These are phyloP conservation scores for Priocnemis perturbator DNA, from an alignment of 2,888 invertebrate genomes.

Conservation along the genomic window DNA sequence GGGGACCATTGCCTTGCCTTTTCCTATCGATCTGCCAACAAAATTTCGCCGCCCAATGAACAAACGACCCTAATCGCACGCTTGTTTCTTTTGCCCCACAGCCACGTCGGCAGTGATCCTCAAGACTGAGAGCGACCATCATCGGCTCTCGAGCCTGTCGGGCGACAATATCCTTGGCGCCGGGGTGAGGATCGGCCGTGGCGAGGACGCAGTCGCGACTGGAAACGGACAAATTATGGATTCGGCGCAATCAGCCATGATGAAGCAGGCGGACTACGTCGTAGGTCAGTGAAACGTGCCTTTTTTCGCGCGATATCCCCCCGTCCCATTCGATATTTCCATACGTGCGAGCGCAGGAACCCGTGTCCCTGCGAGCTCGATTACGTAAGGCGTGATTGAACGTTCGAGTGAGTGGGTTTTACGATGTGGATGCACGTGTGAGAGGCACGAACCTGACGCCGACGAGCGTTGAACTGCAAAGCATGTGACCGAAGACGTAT, in stretches of 20 bases:
- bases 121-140: slow-evolving; percentile 64
- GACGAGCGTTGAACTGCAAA: no score
- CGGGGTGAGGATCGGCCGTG: slow-evolving; percentile 67
- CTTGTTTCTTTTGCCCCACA: slow-evolving; percentile 33
- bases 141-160: slow-evolving; percentile 65
- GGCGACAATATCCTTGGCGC: slow-evolving; percentile 58
- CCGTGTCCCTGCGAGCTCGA: no score
- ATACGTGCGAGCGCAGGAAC: no score
- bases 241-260: slow-evolving; percentile 67
- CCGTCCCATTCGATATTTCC: background rate
- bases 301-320: background rate
- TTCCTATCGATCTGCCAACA: no score
- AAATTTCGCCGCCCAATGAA: no score
- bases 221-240: slow-evolving; percentile 62
- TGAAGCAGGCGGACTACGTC: slow-evolving; percentile 71
- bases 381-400: no score
- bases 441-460: no score
- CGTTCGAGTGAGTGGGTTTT: no score
- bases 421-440: no score
- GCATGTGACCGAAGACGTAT: no score
- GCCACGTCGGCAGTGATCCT: slow-evolving; percentile 69
- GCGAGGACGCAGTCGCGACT: slow-evolving; percentile 67
- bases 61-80: background rate
- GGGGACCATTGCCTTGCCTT: no score
- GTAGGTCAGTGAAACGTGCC: slow-evolving; percentile 66